phyloP scores from a whole-genome alignment of 2,113 vertebrate genomes.

The Protomyctophum bolini region DNA sequence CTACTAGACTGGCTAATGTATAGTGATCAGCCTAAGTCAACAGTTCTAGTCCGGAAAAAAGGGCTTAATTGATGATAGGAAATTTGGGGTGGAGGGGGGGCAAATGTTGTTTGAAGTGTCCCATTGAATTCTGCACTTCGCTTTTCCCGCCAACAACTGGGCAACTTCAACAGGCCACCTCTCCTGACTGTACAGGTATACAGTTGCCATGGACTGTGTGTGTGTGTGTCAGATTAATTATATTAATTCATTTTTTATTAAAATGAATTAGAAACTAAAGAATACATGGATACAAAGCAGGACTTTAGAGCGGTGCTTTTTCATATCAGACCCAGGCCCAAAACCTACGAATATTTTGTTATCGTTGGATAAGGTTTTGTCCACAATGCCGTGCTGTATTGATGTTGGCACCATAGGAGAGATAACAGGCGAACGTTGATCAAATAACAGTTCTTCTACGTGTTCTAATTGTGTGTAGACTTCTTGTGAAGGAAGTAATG shows the following conservation, averaged over 20 bases:
- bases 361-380: too few species aligned
- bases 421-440: too few species aligned
- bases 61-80: constrained; percentile 72
- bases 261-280: constrained; percentile 6
- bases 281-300: constrained; percentile 33
- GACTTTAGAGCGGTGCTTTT: neutral
- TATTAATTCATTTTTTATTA: constrained; percentile 32
- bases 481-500: too few species aligned
- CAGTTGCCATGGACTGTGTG: neutral
- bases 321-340: too few species aligned
- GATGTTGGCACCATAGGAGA: too few species aligned
- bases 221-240: constrained; percentile 21
- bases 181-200: constrained; percentile 7
- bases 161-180: constrained; percentile 18
- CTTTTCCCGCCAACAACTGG: constrained; percentile 42
- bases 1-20: constrained; percentile 69
- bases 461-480: too few species aligned
- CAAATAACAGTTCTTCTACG: too few species aligned
- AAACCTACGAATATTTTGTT: too few species aligned
- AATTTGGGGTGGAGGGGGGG: constrained; percentile 31
- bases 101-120: constrained; percentile 63
- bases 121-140: constrained; percentile 45
- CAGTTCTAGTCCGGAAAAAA: constrained; percentile 63
- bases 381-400: too few species aligned
- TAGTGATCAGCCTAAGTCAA: constrained; percentile 79